Evolutionary conservation across 64 coral and sea anemone genomes (phyloP).

Genomic region (Montipora sp.): DNA sequence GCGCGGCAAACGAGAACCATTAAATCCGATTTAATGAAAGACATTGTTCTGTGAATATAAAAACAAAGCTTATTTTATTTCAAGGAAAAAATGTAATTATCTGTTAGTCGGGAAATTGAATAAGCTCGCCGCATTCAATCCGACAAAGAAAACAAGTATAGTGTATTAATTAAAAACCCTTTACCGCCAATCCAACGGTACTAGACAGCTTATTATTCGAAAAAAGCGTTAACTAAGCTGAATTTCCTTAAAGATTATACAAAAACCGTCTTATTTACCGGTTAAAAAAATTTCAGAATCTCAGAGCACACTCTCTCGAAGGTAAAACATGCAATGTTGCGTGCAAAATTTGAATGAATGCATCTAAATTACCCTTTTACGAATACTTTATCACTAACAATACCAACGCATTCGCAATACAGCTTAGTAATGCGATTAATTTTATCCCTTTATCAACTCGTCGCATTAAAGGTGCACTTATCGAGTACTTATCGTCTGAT

Average conservation of each 20-base stretch:
- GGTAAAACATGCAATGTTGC: conserved; percentile 3
- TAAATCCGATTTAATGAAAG: too few relatives aligned
- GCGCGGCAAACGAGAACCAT: too few relatives aligned
- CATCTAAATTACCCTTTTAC: neutral
- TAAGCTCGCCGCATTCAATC: neutral
- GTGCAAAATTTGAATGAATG: neutral
- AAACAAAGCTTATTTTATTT: neutral
- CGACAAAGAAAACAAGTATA: neutral
- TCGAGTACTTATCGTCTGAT: neutral
- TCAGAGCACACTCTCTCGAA: too few relatives aligned
- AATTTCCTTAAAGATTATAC: neutral
- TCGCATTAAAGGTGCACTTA: neutral
- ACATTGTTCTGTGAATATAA: neutral
- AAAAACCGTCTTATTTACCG: neutral
- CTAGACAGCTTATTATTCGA: neutral
- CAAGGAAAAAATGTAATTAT: neutral
- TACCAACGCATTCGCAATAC: neutral
- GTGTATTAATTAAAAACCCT: too few relatives aligned
- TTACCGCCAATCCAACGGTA: neutral
- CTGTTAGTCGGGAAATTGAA: neutral
- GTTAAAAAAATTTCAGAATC: neutral
- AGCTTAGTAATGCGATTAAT: conserved; percentile 1
- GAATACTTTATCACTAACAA: neutral
- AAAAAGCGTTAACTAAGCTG: neutral
- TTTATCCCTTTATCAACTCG: neutral